These are phyloP conservation scores for Murina feae DNA, from an alignment of 2,113 vertebrate species.

Conservation along the genomic window DNA sequence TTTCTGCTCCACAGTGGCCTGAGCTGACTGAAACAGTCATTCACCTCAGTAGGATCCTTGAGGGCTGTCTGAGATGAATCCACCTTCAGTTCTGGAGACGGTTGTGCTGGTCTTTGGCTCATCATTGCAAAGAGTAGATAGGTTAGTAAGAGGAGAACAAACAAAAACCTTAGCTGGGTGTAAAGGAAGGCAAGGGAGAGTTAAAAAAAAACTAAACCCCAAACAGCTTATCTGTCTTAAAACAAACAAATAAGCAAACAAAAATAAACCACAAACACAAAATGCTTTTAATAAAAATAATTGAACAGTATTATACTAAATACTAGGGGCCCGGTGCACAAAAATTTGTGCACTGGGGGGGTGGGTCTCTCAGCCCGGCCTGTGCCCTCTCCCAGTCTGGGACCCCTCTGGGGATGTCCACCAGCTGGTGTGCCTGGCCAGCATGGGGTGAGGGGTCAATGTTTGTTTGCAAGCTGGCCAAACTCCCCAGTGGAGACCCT, in stretches of 20 bases:
- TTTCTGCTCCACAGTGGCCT: constrained; percentile 76
- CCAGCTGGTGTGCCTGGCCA: too few relatives aligned
- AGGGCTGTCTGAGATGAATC: not conserved
- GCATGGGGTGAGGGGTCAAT: too few relatives aligned
- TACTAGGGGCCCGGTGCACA: too few relatives aligned
- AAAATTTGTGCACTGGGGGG: too few relatives aligned
- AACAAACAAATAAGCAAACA: too few relatives aligned
- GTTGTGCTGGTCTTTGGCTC: not conserved
- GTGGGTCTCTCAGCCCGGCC: too few relatives aligned
- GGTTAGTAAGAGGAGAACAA: not conserved
- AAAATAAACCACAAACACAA: not conserved
- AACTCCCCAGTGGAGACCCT: too few relatives aligned
- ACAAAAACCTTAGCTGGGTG: constrained; percentile 1
- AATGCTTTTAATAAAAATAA: constrained; percentile 21
- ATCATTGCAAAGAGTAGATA: not conserved
- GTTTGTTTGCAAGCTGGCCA: too few relatives aligned
- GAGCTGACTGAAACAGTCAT: not conserved
- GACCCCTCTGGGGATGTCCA: too few relatives aligned
- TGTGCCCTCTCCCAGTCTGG: too few relatives aligned
- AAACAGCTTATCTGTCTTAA: not conserved
- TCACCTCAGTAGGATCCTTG: not conserved
- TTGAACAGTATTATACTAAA: constrained; percentile 21
- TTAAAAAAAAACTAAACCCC: constrained; percentile 54
- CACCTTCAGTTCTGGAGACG: not conserved
- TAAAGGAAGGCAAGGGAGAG: constrained; percentile 27